Evolutionary conservation across 2,113 vertebrate species (phyloP).

Genomic region (Damaliscus lunatus): DNA sequence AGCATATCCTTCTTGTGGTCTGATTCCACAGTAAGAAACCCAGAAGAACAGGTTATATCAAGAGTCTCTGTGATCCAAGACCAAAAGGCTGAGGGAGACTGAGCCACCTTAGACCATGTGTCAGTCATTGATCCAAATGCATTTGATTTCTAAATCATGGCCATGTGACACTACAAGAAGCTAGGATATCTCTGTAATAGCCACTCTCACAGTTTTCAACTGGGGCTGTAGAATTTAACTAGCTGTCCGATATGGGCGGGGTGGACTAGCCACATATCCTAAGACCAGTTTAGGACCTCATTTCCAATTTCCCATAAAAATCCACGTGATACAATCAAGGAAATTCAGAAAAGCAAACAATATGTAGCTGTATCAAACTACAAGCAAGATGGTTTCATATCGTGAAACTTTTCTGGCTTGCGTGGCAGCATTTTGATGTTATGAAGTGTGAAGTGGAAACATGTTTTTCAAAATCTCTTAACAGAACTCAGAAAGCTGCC

Average conservation of each 20-base stretch:
- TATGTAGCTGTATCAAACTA: background rate
- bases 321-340: background rate
- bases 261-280: background rate
- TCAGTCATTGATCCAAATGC: background rate
- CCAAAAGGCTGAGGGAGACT: background rate
- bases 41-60: background rate
- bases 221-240: background rate
- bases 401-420: background rate
- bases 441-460: background rate
- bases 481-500: background rate
- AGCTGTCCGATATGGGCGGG: background rate
- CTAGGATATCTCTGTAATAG: background rate
- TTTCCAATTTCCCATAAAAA: background rate
- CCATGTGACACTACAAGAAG: background rate
- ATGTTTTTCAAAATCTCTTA: background rate
- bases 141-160: background rate
- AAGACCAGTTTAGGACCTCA: background rate
- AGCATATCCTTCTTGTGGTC: background rate
- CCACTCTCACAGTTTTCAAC: too few relatives aligned
- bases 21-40: background rate
- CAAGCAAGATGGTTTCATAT: background rate
- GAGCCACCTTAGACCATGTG: background rate
- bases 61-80: background rate
- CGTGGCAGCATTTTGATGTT: background rate
- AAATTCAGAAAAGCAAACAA: background rate